These are phyloP conservation scores for Thryonomys swinderianus DNA, from an alignment of 2,113 vertebrate species.

Conservation along the genomic window DNA sequence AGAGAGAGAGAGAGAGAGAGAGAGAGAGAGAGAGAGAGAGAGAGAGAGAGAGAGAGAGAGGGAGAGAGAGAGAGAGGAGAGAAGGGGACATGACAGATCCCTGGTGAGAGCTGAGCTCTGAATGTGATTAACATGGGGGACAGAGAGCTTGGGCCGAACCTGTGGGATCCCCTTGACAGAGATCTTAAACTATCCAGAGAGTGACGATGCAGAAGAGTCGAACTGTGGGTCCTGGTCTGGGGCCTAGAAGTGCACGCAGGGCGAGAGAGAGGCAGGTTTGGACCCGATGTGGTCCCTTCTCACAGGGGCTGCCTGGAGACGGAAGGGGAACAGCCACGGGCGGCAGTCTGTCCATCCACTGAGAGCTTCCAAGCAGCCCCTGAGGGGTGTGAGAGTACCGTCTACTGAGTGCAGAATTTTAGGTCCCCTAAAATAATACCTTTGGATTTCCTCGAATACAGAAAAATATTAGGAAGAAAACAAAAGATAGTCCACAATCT, in stretches of 20 bases:
- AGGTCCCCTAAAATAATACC: background rate
- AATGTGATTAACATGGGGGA: background rate
- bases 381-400: background rate
- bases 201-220: background rate
- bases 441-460: background rate
- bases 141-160: background rate
- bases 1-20: too few relatives aligned
- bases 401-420: background rate
- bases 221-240: background rate
- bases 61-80: too few relatives aligned
- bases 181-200: background rate
- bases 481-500: background rate
- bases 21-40: too few relatives aligned
- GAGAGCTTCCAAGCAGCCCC: background rate
- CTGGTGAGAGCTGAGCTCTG: background rate
- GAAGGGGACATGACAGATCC: too few relatives aligned
- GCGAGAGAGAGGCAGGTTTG: background rate
- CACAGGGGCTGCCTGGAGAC: fast-evolving
- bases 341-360: fast-evolving
- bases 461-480: background rate
- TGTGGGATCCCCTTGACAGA: background rate
- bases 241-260: background rate
- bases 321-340: fast-evolving
- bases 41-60: too few relatives aligned
- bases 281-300: background rate